Percentiles rank a stretch among this genome's conserved stretches.
Conservation (phyloP, 2,888 invertebrate genomes). For the Phyto melanocephala region DNA sequence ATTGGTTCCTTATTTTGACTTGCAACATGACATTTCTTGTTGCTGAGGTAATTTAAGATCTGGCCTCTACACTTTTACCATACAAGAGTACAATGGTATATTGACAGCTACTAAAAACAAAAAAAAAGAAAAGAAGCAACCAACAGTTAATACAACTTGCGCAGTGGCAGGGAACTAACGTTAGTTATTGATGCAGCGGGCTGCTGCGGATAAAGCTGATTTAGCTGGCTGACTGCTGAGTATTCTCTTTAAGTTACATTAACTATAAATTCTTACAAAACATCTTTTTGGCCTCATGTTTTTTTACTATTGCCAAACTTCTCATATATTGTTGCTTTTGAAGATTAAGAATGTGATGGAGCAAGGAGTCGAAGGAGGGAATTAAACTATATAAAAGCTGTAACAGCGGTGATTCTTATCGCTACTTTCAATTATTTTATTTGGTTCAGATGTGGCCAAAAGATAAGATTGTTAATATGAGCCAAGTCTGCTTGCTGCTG, state of each 20-base stretch:
- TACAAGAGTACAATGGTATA: conserved; percentile 52
- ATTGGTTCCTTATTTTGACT: conserved; percentile 48
- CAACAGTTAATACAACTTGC: conserved; percentile 21
- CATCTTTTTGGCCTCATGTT: conserved; percentile 43
- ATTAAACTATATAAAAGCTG: conserved; percentile 34
- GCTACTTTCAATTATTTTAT: conserved; percentile 79
- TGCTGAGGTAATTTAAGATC: conserved; percentile 62
- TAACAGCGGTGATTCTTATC: conserved; percentile 74
- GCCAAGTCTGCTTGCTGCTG: conserved; percentile 61
- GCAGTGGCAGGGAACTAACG: no score
- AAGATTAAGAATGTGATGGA: neutral
- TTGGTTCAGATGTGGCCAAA: conserved; percentile 78
- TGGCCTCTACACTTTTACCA: conserved; percentile 45
- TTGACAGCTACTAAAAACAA: conserved; percentile 60
- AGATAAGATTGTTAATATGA: conserved; percentile 78
- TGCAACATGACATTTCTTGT: conserved; percentile 61
- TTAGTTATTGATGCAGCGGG: neutral
- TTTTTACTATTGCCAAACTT: conserved; percentile 21
- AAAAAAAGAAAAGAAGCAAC: neutral
- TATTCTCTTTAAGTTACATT: conserved; percentile 56
- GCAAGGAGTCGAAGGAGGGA: neutral
- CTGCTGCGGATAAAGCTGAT: conserved; percentile 16
- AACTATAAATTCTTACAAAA: conserved; percentile 60
- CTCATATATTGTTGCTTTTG: neutral
- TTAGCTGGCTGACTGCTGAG: neutral